A percentile compares a stretch with the other conserved stretches of the same genome.
Conservation (phyloP, 2,113 vertebrate species). For the Hyla sarda region DNA sequence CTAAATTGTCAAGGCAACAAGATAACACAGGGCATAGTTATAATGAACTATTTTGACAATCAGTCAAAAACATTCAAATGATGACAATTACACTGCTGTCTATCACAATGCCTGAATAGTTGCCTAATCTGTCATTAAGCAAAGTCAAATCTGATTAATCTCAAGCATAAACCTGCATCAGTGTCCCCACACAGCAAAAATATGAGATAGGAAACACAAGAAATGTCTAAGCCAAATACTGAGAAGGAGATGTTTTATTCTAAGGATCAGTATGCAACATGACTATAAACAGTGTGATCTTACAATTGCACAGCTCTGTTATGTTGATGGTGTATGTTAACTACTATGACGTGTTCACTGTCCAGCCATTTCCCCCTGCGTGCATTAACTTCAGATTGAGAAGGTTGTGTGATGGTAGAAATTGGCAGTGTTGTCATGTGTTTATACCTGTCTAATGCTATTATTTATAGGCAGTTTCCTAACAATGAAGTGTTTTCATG, state of each 20-base stretch:
- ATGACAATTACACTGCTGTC: constrained; percentile 59
- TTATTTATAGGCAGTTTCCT: no score
- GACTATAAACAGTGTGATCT: neutral
- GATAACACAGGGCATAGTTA: constrained; percentile 60
- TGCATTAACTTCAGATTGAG: neutral
- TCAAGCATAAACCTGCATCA: constrained; percentile 54
- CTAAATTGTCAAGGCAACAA: constrained; percentile 59
- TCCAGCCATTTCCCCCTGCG: neutral
- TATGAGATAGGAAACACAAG: constrained; percentile 35
- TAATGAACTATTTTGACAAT: constrained; percentile 61
- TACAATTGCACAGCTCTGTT: neutral
- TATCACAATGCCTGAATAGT: constrained; percentile 60
- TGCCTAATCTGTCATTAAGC: constrained; percentile 60
- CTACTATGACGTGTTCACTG: neutral
- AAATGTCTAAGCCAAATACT: neutral
- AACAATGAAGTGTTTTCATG: no score
- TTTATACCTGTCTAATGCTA: no score
- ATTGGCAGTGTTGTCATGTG: neutral
- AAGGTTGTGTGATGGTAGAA: neutral
- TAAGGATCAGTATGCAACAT: constrained; percentile 6
- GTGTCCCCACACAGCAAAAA: constrained; percentile 45
- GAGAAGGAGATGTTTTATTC: neutral
- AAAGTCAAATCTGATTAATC: constrained; percentile 60
- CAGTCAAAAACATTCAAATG: constrained; percentile 57
- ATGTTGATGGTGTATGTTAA: neutral